Evolutionary conservation across 2,888 invertebrate species (phyloP).

Genomic region (Thera britannica): DNA sequence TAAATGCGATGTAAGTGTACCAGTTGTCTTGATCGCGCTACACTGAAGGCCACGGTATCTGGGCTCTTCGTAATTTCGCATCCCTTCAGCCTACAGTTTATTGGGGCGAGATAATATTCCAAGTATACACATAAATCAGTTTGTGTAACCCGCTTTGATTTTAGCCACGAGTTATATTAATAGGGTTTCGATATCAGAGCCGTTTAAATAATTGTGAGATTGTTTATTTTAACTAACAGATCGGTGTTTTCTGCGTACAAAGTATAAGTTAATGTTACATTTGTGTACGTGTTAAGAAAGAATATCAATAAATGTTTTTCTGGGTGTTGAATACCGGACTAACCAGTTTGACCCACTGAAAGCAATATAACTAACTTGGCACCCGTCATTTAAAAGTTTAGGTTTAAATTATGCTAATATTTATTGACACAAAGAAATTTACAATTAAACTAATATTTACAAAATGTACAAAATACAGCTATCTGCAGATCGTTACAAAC

Average conservation of each 20-base stretch:
- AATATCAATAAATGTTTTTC: too few relatives aligned
- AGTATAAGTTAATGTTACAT: not conserved
- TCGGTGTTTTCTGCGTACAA: not conserved
- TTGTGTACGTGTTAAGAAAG: not conserved
- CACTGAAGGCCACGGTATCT: conserved; percentile 40
- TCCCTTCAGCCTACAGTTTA: conserved; percentile 41
- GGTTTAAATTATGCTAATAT: too few relatives aligned
- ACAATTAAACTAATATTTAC: too few relatives aligned
- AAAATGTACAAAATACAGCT: too few relatives aligned
- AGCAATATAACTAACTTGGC: too few relatives aligned
- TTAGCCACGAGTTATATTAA: conserved; percentile 21
- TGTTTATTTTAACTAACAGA: not conserved
- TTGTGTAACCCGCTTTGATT: conserved; percentile 33
- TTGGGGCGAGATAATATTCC: conserved; percentile 42
- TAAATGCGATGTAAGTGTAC: not conserved
- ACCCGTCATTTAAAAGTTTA: too few relatives aligned
- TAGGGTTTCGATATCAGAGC: conserved; percentile 10
- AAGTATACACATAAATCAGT: conserved; percentile 34
- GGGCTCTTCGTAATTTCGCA: conserved; percentile 39
- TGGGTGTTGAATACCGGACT: too few relatives aligned
- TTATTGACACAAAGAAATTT: too few relatives aligned
- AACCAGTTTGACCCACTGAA: too few relatives aligned
- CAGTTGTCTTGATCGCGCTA: conserved; percentile 11
- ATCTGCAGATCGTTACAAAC: too few relatives aligned
- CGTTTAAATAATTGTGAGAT: conserved; percentile 4